Evolutionary conservation across 1,140 invertebrate species (phyloP).

Genomic region (Drosophila malerkotliana): DNA sequence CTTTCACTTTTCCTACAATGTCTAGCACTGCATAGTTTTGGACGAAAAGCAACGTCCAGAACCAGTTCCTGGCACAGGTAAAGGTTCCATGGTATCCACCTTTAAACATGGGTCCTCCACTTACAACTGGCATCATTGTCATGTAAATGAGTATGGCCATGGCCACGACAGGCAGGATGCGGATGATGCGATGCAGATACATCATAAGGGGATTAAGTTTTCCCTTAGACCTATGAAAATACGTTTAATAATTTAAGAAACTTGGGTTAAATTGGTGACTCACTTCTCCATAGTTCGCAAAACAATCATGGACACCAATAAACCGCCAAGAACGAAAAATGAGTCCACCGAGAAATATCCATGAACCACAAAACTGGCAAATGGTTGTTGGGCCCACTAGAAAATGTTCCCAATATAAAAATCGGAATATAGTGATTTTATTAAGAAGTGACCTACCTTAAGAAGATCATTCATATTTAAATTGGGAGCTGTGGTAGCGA

Average conservation of each 20-base stretch:
- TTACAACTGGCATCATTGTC: constrained; percentile 19
- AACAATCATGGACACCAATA: constrained; percentile 87
- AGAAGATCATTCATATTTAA: constrained; percentile 43
- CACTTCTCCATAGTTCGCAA: constrained; percentile 87
- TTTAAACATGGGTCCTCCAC: constrained; percentile 38
- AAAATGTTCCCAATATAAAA: background rate
- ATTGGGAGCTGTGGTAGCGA: constrained; percentile 39
- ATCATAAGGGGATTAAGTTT: constrained; percentile 62
- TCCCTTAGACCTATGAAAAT: constrained; percentile 32
- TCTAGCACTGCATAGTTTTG: constrained; percentile 56
- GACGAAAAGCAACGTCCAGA: constrained; percentile 54
- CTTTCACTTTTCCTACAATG: constrained; percentile 6
- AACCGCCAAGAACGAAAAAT: constrained; percentile 88
- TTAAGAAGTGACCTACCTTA: constrained; percentile 6
- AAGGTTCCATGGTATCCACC: constrained; percentile 16
- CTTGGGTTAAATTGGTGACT: constrained; percentile 58
- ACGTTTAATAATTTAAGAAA: background rate
- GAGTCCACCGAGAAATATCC: constrained; percentile 88
- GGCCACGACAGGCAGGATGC: constrained; percentile 51
- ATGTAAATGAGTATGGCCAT: constrained; percentile 46
- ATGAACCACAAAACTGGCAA: constrained; percentile 85
- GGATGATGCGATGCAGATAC: constrained; percentile 66
- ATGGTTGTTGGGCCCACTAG: constrained; percentile 82
- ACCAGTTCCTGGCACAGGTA: constrained; percentile 64
- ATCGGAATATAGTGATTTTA: background rate